phyloP scores from a whole-genome alignment of 2,113 vertebrate genomes.

The Mystacornis crossleyi region DNA sequence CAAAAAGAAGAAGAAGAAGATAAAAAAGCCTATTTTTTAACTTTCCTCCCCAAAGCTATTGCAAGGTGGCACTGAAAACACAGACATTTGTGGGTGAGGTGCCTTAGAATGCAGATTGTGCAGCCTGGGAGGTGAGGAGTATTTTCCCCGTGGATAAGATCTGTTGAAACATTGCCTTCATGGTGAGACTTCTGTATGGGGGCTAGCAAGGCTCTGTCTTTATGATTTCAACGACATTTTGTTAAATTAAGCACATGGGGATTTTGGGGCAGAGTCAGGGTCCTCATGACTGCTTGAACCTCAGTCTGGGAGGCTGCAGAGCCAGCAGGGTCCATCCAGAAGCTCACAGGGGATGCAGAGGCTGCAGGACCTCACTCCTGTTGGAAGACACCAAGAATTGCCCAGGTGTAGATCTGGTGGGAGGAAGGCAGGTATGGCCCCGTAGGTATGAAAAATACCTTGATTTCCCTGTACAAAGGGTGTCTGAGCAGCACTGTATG shows the following conservation, averaged over 20 bases:
- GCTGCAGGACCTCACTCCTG: neutral
- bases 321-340: neutral
- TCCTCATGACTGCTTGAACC: neutral
- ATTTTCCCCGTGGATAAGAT: neutral
- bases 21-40: neutral
- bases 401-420: accelerated
- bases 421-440: neutral
- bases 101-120: neutral
- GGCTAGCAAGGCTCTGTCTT: neutral
- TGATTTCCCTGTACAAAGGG: neutral
- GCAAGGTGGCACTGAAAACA: neutral
- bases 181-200: neutral
- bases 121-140: neutral
- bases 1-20: neutral
- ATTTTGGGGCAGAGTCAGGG: neutral
- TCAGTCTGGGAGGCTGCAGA: neutral
- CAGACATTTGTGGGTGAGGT: neutral
- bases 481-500: neutral
- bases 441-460: neutral
- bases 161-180: neutral
- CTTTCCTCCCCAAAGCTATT: neutral
- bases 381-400: neutral
- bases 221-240: neutral
- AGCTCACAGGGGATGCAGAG: neutral
- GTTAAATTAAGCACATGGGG: neutral